Conservation (phyloP, 2,113 vertebrate species). For the Ammospiza nelsoni region DNA sequence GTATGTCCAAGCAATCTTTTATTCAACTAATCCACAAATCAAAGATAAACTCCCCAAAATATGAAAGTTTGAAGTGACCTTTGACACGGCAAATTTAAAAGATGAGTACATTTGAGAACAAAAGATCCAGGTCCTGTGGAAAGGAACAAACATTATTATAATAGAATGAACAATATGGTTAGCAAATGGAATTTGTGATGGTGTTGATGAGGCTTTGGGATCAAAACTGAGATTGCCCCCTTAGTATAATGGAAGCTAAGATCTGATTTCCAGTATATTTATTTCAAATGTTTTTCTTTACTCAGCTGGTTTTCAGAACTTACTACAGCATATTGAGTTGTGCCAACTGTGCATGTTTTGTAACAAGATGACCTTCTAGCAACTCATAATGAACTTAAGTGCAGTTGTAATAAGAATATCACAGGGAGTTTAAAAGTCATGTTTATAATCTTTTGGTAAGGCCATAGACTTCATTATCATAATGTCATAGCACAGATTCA, state of each 20-base stretch:
- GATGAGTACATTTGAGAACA: background rate
- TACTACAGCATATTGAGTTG: background rate
- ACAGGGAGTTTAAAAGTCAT: background rate
- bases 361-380: background rate
- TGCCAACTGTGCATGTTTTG: background rate
- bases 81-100: background rate
- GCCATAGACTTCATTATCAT: slow-evolving; percentile 21
- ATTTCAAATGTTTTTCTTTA: background rate
- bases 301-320: background rate
- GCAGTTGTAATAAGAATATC: background rate
- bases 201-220: background rate
- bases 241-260: background rate
- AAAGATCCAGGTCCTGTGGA: background rate
- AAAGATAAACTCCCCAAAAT: background rate
- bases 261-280: background rate
- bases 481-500: background rate
- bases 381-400: slow-evolving; percentile 36
- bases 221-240: background rate
- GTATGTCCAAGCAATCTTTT: background rate
- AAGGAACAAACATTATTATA: background rate
- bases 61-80: background rate
- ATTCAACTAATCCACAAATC: background rate
- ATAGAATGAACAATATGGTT: background rate
- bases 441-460: background rate
- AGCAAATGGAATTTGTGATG: background rate